phyloP scores from a whole-genome alignment of 2,113 vertebrate species.

The Tragelaphus imberbis region DNA sequence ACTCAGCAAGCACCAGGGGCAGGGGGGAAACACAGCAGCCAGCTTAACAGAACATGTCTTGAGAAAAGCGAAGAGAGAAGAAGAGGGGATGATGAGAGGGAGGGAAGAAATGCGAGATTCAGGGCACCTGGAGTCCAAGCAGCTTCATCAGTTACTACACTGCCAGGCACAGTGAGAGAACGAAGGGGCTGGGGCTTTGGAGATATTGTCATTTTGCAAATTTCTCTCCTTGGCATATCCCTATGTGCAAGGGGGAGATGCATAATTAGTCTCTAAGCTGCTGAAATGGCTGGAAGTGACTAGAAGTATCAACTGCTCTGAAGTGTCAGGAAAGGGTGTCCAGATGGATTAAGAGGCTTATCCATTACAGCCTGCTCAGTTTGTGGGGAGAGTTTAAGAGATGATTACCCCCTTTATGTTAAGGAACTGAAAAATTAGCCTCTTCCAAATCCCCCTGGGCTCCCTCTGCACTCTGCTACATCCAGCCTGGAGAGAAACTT shows the following conservation, averaged over 20 bases:
- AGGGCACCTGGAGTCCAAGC: slow-evolving; percentile 64
- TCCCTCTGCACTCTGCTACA: neutral
- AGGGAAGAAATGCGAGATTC: slow-evolving; percentile 38
- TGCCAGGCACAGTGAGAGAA: slow-evolving; percentile 65
- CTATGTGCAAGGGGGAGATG: slow-evolving; percentile 31
- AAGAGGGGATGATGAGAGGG: neutral
- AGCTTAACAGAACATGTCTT: neutral
- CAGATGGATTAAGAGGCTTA: slow-evolving; percentile 75
- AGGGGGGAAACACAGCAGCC: neutral
- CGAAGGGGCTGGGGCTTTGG: slow-evolving; percentile 52
- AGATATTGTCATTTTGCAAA: slow-evolving; percentile 68
- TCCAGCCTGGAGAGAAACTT: neutral
- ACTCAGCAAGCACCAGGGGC: slow-evolving; percentile 48
- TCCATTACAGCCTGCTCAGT: slow-evolving; percentile 52
- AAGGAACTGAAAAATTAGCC: slow-evolving; percentile 48
- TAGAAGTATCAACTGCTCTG: slow-evolving; percentile 54
- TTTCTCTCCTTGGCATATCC: slow-evolving; percentile 65
- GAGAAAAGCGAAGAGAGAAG: neutral
- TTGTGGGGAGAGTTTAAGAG: slow-evolving; percentile 69
- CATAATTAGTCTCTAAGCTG: slow-evolving; percentile 65
- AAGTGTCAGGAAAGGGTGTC: slow-evolving; percentile 63
- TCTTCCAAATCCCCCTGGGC: neutral
- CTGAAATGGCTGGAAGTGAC: slow-evolving; percentile 74
- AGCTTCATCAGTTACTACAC: slow-evolving; percentile 76
- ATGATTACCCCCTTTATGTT: slow-evolving; percentile 53